These are phyloP conservation scores for Orchestes rusci DNA, from an alignment of 2,888 invertebrate species.

Conservation along the genomic window DNA sequence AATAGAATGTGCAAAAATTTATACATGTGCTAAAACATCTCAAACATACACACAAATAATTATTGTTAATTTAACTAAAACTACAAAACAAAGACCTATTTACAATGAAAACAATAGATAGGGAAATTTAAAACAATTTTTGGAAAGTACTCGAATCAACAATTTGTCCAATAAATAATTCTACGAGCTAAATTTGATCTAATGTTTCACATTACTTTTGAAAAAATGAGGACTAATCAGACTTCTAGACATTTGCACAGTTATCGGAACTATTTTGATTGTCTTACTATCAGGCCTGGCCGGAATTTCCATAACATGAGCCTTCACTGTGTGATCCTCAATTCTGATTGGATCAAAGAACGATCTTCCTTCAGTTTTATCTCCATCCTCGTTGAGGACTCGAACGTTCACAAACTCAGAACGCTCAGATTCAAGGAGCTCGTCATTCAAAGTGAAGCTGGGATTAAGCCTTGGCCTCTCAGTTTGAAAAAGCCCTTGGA, in stretches of 20 bases:
- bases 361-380: conserved; percentile 23
- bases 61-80: too few species aligned
- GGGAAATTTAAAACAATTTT: too few species aligned
- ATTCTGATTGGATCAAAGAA: neutral
- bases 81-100: too few species aligned
- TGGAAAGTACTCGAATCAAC: too few species aligned
- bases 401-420: conserved; percentile 40
- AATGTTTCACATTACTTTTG: neutral
- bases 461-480: conserved; percentile 33
- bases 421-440: conserved; percentile 39
- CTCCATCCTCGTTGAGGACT: conserved; percentile 33
- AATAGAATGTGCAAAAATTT: conserved; percentile 8
- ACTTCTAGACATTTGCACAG: conserved; percentile 34
- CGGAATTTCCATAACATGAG: conserved; percentile 41
- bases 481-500: conserved; percentile 60
- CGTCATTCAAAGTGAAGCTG: conserved; percentile 32
- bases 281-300: conserved; percentile 33
- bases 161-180: too few species aligned
- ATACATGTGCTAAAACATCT: conserved; percentile 3
- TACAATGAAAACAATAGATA: neutral
- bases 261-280: conserved; percentile 42
- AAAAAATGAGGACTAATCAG: conserved; percentile 8
- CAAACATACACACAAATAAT: conserved; percentile 4
- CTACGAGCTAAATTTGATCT: too few species aligned
- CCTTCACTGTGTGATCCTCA: conserved; percentile 37